A percentile compares a stretch with the other conserved stretches of the same genome.
phyloP scores from a whole-genome alignment of 2,888 invertebrate genomes.

The Cephus spinipes region DNA sequence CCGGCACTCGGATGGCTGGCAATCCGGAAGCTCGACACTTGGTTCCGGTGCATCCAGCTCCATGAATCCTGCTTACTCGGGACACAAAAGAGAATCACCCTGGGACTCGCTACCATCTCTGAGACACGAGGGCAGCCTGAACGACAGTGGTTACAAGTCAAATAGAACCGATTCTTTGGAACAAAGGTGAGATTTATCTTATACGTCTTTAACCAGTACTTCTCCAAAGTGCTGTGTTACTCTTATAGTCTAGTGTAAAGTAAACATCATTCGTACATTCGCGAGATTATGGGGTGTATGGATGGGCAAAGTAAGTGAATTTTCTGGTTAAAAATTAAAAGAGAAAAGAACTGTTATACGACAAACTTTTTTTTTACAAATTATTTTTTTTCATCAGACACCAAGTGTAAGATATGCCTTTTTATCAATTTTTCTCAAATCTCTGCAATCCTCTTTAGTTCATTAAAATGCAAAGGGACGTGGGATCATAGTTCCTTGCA shows the following conservation, averaged over 20 bases:
- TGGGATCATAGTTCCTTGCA: not conserved
- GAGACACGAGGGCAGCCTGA: conserved; percentile 86
- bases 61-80: conserved; percentile 58
- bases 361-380: no score
- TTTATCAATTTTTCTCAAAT: no score
- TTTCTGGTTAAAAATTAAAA: not conserved
- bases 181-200: conserved; percentile 75
- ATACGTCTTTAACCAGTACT: not conserved
- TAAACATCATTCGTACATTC: not conserved
- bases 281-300: not conserved
- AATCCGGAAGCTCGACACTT: conserved; percentile 78
- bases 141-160: conserved; percentile 89
- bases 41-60: conserved; percentile 70
- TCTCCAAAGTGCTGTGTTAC: not conserved
- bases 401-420: no score
- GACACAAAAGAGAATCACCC: conserved; percentile 80
- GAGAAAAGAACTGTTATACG: no score
- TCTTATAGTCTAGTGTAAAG: not conserved
- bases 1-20: conserved; percentile 91
- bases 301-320: not conserved
- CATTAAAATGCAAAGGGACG: no score
- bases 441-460: no score
- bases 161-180: conserved; percentile 88
- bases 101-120: conserved; percentile 91
- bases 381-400: no score